phyloP scores from a whole-genome alignment of 2,797 vertebrate genomes.

The Pygocentrus nattereri region DNA sequence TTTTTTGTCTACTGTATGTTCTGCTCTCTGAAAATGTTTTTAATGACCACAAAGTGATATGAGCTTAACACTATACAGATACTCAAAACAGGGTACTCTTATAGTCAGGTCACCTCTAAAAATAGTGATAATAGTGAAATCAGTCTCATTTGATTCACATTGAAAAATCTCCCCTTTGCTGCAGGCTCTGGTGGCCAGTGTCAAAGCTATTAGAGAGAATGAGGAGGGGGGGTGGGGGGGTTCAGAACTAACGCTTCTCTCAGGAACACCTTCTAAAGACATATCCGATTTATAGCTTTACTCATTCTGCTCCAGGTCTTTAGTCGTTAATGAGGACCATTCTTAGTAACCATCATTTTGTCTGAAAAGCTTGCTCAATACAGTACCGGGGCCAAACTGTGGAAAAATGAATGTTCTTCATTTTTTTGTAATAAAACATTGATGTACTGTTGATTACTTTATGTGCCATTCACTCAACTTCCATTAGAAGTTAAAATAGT shows the following conservation, averaged over 20 bases:
- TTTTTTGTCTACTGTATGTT: background rate
- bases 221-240: background rate
- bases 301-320: slow-evolving; percentile 38
- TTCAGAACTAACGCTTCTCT: slow-evolving; percentile 13
- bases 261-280: background rate
- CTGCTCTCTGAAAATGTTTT: background rate
- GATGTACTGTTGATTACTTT: background rate
- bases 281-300: slow-evolving; percentile 20
- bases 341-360: slow-evolving; percentile 6
- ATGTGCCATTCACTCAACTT: background rate
- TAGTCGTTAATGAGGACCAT: slow-evolving; percentile 26
- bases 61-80: background rate
- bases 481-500: too few species aligned
- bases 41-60: background rate
- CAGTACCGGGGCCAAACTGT: background rate
- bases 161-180: slow-evolving; percentile 18
- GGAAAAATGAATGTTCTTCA: background rate
- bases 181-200: slow-evolving; percentile 27
- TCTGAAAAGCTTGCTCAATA: background rate
- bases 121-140: background rate
- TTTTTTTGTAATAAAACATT: background rate
- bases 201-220: slow-evolving; percentile 35
- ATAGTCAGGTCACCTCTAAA: slow-evolving; percentile 18
- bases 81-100: slow-evolving; percentile 3
- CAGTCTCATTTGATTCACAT: slow-evolving; percentile 28